Evolutionary conservation across 2,797 vertebrate genomes (phyloP), one percentile per base, ranked within the genome.

Genomic region (Cirrhinus mrigala): DNA sequence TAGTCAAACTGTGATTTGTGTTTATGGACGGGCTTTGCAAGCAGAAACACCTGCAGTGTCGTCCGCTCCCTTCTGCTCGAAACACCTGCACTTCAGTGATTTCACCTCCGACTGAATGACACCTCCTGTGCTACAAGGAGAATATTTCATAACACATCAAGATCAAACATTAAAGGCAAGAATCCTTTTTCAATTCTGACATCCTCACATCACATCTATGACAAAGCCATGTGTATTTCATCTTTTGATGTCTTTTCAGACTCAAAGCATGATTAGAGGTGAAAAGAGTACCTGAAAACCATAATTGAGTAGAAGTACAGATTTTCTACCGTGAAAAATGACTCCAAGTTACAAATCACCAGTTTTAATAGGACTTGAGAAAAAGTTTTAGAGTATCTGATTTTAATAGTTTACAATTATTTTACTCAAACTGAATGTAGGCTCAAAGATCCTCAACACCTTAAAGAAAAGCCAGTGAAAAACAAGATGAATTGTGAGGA

Each of bases 141-240:
- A 87, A 87, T 85, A 84, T 83, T 83, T 87, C 79, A 89, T 75
- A 76, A 20, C 84, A 85, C 78, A 82, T 90, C 77, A 88, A 86
- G 77, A 86, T 81, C 54, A 58, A 76, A 69, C 85, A 77, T 60
- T 69, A 81, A 74, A 86, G 58, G 62, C 12, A 14, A 71, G 27
- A 77, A 69, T 52, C 56, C 87, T 87, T 56, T 74, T 82, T 71
- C 80, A 76, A 88, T 82, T 90, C 84, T 82, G 89, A 87, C 86
- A 87, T 79, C 83, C 64, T 62, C 48, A 52, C 71, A 81, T 86
- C 77, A 86, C 70, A 54, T 83, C 54, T 16, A 46, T 81, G 77
- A 88, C 83, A 84, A 87, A 84, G 78, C 33, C 48, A 74, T 52
- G 71, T 40, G 46, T 20, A 29, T 29, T 85, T 50, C 24, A 22